Conservation (phyloP, 1,140 invertebrate genomes). For the Diachasmimorpha longicaudata region DNA sequence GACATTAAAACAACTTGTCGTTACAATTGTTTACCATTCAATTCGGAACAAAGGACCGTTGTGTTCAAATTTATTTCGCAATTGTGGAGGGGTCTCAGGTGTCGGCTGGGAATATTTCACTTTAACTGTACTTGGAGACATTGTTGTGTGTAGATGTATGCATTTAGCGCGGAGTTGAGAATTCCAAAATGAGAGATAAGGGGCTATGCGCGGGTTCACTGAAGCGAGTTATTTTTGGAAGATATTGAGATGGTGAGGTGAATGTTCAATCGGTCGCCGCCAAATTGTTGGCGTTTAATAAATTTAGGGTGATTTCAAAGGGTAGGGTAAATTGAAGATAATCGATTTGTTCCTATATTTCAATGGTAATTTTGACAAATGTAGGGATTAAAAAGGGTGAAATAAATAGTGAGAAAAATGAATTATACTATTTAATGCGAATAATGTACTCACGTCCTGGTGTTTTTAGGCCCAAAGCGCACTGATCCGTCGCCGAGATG, state of each 20-base stretch:
- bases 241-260: neutral
- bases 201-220: neutral
- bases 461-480: conserved; percentile 45
- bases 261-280: too few species aligned
- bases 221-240: neutral
- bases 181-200: conserved; percentile 53
- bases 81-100: neutral
- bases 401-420: too few species aligned
- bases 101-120: neutral
- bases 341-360: too few species aligned
- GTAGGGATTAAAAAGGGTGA: too few species aligned
- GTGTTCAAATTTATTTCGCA: neutral
- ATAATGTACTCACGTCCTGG: conserved; percentile 46
- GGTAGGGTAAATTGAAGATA: too few species aligned
- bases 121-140: neutral
- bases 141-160: conserved; percentile 44
- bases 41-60: neutral
- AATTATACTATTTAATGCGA: conserved; percentile 2
- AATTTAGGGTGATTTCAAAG: too few species aligned
- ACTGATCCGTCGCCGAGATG: conserved; percentile 27
- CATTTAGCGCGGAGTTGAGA: conserved; percentile 48
- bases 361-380: too few species aligned
- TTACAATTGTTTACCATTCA: neutral
- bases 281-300: too few species aligned
- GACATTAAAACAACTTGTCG: neutral